Base-by-base conservation (phyloP, 1,140 invertebrate genomes). In the Diplogasteroides magnus region DNA sequence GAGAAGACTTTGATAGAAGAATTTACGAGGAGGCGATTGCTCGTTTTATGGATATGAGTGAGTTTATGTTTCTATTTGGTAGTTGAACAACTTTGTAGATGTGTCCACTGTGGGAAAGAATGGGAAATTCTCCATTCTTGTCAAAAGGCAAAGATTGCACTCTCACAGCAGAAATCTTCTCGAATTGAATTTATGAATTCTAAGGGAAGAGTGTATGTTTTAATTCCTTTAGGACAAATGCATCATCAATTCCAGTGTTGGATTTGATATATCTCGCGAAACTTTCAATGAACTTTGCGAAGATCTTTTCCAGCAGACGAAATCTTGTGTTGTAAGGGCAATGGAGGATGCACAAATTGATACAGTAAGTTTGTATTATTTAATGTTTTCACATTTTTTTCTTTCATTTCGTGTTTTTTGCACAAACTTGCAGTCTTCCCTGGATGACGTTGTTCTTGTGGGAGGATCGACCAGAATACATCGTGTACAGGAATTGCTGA, bases 1-100 rank as follows among this genome's bases (percentile, higher is more conserved):
- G 87, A 73, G 87, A 87, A 78, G 87, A 87, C 76, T 87, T 48
- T 19, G 37, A 48, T 19, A 95, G 81, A 94, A 94, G 84, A 89
- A 92, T 14, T 83, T 96, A 29, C 88, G 90, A 62, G 93, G 94
- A 83, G 91, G 92, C 65, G 93, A 94, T 80, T 88, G 93, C 37
- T 6, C 6, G 37, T 6, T 48, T 48, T 48, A 48, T 11, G 37
- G 37, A 48, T 6, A 19, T 11, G 19, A 19, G 37, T 48, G 37
- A 48, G 37, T n/a, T n/a, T n/a, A n/a, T n/a, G n/a, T n/a, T n/a
- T n/a, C n/a, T n/a, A n/a, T n/a, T n/a, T n/a, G n/a, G n/a, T n/a
- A n/a, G n/a, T n/a, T n/a, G n/a, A n/a, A n/a, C n/a, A n/a, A n/a
- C n/a, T n/a, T n/a, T n/a, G n/a, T n/a, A n/a, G n/a, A n/a, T n/a